Base-by-base conservation (phyloP, 2,888 invertebrate species). In the Amorpha juglandis region DNA sequence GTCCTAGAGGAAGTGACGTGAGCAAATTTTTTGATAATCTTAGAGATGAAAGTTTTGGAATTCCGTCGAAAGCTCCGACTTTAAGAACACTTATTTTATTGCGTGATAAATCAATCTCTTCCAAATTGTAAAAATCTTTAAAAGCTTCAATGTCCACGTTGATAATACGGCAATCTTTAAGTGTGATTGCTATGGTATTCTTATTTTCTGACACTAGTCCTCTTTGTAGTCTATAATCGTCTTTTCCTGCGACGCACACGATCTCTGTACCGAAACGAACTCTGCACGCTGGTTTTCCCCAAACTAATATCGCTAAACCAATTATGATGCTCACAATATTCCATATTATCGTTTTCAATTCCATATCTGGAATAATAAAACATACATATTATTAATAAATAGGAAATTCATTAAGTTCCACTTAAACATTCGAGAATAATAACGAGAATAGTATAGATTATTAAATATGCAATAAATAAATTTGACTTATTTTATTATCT, bases 171-270 rank as follows among this genome's bases (percentile, higher is more conserved):
- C 86, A 86, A 2, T 68, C 70, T 63, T 69, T 76, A 0, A 87
- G 71, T 14, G 68, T 78, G 0, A 87, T 69, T 1, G 67, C 69
- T 19, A 68, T 75, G 6, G 81, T 84, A 35, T 50, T 70, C 16
- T 77, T 78, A 63, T 78, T 82, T 19, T 82, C 81, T 2, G 84
- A 82, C 6, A 86, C 71, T 0, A 84, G 67, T 1, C 82, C 85
- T 71, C 75, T 77, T 6, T 72, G 73, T 1, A 87, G 69, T 48
- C 75, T 62, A 58, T 79, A 81, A 63, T 81, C 77, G 19, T 66
- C 72, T 2, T 74, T 71, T 0, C 69, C 76, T 9, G 27, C 27
- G 27, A 55, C 64, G 35, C 85, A 85, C 12, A 74, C 53, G 0
- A 79, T 63, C 3, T 77, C 71, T 27, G 63, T 71, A 38, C 63